Conservation (phyloP, 2,888 invertebrate species). For the Acleris laterana region DNA sequence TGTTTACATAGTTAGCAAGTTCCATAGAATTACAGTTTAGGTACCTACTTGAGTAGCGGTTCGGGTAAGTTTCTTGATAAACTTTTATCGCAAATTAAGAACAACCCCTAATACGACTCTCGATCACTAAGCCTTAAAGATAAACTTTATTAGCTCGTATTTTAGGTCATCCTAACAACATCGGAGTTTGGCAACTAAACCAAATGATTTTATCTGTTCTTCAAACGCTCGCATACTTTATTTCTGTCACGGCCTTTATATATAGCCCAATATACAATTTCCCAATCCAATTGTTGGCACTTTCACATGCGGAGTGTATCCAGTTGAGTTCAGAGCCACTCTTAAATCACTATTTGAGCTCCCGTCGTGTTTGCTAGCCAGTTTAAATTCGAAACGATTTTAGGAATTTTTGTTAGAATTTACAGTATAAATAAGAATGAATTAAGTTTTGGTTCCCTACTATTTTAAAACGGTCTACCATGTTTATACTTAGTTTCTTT, state of each 20-base stretch:
- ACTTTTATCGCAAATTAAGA: slow-evolving; percentile 4
- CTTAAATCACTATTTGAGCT: slow-evolving; percentile 59
- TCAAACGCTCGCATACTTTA: slow-evolving; percentile 47
- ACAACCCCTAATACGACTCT: background rate
- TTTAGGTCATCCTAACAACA: background rate
- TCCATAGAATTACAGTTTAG: too few species aligned
- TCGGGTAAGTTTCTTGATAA: background rate
- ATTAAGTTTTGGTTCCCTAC: too few species aligned
- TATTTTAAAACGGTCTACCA: too few species aligned
- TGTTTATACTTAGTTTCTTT: background rate
- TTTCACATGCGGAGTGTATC: slow-evolving; percentile 47
- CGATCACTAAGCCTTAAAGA: background rate
- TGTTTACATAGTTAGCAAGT: too few species aligned
- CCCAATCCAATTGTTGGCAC: slow-evolving; percentile 60
- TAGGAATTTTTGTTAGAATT: slow-evolving; percentile 6
- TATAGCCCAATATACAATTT: slow-evolving; percentile 57
- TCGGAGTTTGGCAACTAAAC: background rate
- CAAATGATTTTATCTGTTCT: background rate
- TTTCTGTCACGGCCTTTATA: slow-evolving; percentile 61
- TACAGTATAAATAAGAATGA: background rate
- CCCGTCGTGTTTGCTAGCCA: slow-evolving; percentile 48
- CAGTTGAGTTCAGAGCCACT: slow-evolving; percentile 37
- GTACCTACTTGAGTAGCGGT: background rate
- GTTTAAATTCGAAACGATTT: slow-evolving; percentile 24
- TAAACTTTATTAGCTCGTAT: background rate